These are phyloP conservation scores for Peromyscus polionotus DNA, from an alignment of 2,113 vertebrate species.

Conservation along the genomic window DNA sequence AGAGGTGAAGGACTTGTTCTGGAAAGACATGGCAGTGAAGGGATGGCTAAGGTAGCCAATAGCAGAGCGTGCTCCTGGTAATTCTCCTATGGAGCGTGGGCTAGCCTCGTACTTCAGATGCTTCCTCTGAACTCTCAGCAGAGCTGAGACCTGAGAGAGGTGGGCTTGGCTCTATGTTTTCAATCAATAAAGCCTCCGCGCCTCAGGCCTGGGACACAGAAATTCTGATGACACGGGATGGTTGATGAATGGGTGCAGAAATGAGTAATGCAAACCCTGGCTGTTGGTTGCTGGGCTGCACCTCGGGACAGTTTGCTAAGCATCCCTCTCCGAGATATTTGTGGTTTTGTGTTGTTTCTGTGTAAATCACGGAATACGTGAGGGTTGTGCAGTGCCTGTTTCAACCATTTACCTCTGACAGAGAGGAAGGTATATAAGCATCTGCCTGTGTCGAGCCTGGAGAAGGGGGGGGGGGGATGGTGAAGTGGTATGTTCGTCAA, in stretches of 20 bases:
- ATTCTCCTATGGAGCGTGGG: not conserved
- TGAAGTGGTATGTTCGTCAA: not conserved
- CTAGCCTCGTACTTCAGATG: not conserved
- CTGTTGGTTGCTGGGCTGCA: not conserved
- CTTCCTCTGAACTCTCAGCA: not conserved
- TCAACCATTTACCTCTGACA: not conserved
- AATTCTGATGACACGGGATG: not conserved
- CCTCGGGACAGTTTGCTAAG: not conserved
- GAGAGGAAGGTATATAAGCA: not conserved
- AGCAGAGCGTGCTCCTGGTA: not conserved
- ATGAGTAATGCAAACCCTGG: not conserved
- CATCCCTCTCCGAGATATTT: not conserved
- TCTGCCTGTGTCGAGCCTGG: not conserved
- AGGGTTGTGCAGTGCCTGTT: not conserved
- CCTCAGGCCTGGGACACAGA: not conserved
- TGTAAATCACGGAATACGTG: not conserved
- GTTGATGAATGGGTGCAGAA: not conserved
- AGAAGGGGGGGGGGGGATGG: not conserved
- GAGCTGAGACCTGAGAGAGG: not conserved
- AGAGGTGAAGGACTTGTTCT: not conserved
- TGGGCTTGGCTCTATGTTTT: not conserved
- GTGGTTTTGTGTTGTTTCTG: not conserved
- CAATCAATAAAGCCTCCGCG: not conserved
- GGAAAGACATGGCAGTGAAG: not conserved
- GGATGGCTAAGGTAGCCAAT: not conserved